Evolutionary conservation across 2,888 invertebrate genomes (phyloP), one percentile per base, ranked within the genome.

Genomic region (Pterostichus madidus): DNA sequence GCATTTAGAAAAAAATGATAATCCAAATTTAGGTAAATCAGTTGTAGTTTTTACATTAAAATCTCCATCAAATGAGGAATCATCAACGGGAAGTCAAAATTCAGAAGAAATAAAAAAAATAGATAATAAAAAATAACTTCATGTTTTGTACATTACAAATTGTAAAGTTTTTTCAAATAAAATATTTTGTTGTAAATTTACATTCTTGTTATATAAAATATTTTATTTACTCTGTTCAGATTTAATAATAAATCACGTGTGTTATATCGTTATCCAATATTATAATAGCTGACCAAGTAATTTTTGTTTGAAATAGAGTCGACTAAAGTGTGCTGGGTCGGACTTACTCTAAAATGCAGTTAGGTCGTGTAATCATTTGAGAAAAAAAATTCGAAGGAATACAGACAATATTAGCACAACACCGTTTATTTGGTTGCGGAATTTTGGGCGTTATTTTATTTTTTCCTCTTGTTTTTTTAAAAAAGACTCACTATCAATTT

Each of bases 21-120:
- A 97, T 90, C 95, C 96, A 0, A 88, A 91, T 8, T 90, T 99
- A 83, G 92, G 93, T 76, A 91, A 92, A 84, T 93, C 96, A 86
- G 96, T 97, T n/a, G 93, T 98, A 59, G 93, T 98, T 84, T 98
- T 99, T 88, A 96, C 94, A 49, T 91, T 97, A 35, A 92, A 91
- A 85, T 93, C 95, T 4, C 93, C 94, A 6, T 89, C 92, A 15
- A 91, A 90, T 49, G 91, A 91, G 78, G 89, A 90, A 85, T 59
- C 90, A 31, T 83, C 86, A 13, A 85, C 84, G 79, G 84, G 84
- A 49, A 35, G 52, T n/a, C 17, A 68, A 80, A 80, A 35, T 68
- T 49, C 35, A 49, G 64, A 68, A 80, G 68, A 71, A 24, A 71
- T 17, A 13, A 71, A 78, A 59, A 44, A 78, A 78, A 78, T 59